Conservation (phyloP, 2,797 vertebrate genomes). For the Coreius guichenoti region DNA sequence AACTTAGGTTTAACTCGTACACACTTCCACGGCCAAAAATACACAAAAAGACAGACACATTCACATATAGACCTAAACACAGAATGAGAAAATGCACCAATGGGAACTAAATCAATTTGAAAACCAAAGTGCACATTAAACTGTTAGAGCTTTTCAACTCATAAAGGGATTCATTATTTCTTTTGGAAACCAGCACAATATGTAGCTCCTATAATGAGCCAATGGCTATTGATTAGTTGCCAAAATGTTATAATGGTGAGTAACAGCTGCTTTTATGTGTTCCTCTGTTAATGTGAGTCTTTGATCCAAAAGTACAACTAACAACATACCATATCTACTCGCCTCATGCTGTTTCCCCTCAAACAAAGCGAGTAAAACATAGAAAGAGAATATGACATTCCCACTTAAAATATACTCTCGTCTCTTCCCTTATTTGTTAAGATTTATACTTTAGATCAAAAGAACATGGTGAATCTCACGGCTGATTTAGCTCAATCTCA, state of each 20-base stretch:
- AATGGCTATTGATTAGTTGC: slow-evolving; percentile 61
- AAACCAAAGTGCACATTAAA: slow-evolving; percentile 55
- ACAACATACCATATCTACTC: slow-evolving; percentile 39
- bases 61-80: background rate
- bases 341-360: slow-evolving; percentile 1
- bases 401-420: slow-evolving; percentile 34
- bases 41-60: slow-evolving; percentile 38
- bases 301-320: slow-evolving; percentile 57
- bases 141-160: slow-evolving; percentile 52
- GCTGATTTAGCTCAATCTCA: slow-evolving; percentile 62
- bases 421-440: slow-evolving; percentile 57
- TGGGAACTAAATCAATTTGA: slow-evolving; percentile 41
- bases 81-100: slow-evolving; percentile 31
- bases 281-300: slow-evolving; percentile 53
- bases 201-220: slow-evolving; percentile 55
- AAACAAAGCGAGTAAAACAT: slow-evolving; percentile 31
- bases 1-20: slow-evolving; percentile 42
- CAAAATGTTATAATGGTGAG: slow-evolving; percentile 58
- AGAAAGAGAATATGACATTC: slow-evolving; percentile 41
- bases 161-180: slow-evolving; percentile 59
- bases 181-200: slow-evolving; percentile 53
- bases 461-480: slow-evolving; percentile 60
- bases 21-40: slow-evolving; percentile 9
- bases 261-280: slow-evolving; percentile 49
- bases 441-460: slow-evolving; percentile 62